phyloP scores from a whole-genome alignment of 2,888 invertebrate genomes.

The Acheta domesticus region DNA sequence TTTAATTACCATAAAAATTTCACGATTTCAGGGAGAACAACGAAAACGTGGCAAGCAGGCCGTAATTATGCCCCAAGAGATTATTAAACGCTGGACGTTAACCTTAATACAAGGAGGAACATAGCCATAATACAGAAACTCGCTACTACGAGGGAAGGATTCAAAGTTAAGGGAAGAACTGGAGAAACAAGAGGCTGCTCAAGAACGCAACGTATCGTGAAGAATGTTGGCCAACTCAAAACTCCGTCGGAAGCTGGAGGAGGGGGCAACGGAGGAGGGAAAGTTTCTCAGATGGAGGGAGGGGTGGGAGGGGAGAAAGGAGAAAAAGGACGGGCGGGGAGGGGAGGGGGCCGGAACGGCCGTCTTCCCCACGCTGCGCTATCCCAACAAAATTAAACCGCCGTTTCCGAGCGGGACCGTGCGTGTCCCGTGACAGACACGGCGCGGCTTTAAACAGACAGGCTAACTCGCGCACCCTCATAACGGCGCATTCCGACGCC shows the following conservation, averaged over 20 bases:
- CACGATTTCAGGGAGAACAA: background rate
- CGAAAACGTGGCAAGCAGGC: background rate
- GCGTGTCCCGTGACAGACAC: conserved; percentile 1
- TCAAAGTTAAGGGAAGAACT: conserved; percentile 4
- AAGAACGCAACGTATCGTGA: conserved; percentile 2
- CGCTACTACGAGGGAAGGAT: background rate
- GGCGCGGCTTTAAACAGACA: conserved; percentile 4
- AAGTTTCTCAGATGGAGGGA: background rate
- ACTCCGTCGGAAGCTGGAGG: background rate
- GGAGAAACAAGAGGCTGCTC: conserved; percentile 10
- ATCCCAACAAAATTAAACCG: conserved; percentile 10
- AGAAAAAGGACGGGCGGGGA: background rate
- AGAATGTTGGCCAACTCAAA: conserved; percentile 18
- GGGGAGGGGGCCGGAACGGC: background rate
- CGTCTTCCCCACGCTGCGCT: background rate
- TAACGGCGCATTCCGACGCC: conserved; percentile 3
- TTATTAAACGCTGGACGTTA: conserved; percentile 18
- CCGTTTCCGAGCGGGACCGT: conserved; percentile 3
- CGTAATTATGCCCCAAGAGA: conserved; percentile 5
- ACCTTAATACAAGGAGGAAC: conserved; percentile 1
- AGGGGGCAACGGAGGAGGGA: background rate
- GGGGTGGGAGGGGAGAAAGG: background rate
- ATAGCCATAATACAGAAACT: conserved; percentile 9
- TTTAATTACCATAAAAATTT: background rate
- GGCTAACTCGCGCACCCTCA: conserved; percentile 1